Percentiles rank a stretch among this genome's conserved stretches.
These are phyloP conservation scores for Asteroscopus sphinx DNA, from an alignment of 2,888 invertebrate species.

Conservation along the genomic window DNA sequence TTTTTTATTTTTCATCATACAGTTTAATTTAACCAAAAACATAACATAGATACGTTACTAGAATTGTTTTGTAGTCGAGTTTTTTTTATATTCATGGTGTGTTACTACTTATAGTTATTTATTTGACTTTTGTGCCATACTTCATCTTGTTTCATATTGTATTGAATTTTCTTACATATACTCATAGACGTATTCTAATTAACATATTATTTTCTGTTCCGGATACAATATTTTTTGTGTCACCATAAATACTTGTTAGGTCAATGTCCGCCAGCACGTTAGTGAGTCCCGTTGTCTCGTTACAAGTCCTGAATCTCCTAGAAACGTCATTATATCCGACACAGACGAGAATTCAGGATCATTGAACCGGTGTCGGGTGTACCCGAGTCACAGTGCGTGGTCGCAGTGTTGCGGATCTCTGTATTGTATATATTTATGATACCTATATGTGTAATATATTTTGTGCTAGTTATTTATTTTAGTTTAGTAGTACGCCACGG, in stretches of 20 bases:
- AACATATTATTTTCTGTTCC: constrained; percentile 3
- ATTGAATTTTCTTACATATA: no score
- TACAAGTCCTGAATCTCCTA: constrained; percentile 34
- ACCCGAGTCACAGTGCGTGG: constrained; percentile 54
- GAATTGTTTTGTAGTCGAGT: not conserved
- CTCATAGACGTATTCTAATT: no score
- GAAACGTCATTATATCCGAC: constrained; percentile 38
- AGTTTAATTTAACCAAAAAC: constrained; percentile 1
- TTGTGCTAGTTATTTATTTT: no score
- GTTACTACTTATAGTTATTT: no score
- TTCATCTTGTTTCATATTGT: no score
- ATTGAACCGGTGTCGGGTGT: constrained; percentile 72
- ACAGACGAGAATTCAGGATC: constrained; percentile 65
- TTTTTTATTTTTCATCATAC: constrained; percentile 25
- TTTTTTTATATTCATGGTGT: no score
- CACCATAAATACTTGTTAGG: constrained; percentile 27
- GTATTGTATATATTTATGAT: no score
- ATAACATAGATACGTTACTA: not conserved
- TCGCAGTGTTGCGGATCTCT: constrained; percentile 73
- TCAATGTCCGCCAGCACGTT: constrained; percentile 42
- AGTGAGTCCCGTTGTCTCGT: constrained; percentile 18
- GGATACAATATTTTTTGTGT: constrained; percentile 23
- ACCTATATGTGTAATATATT: no score
- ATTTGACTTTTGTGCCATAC: no score
- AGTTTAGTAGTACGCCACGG: no score